Evolutionary conservation across 2,888 invertebrate species (phyloP).

Genomic region (Lumbricus terrestris): DNA sequence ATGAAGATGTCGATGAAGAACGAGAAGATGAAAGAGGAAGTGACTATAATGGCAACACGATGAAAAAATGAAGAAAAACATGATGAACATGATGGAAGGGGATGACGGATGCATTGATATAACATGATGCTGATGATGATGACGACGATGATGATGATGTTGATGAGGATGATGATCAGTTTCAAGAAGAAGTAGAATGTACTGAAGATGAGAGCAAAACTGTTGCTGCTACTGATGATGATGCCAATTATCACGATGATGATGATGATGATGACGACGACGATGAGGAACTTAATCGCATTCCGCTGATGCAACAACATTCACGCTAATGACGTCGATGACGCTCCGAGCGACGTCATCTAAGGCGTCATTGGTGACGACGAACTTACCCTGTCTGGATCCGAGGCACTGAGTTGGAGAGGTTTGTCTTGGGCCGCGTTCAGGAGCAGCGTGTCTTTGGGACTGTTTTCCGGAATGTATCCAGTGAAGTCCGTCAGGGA

Average conservation of each 20-base stretch:
- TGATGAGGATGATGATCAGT: not conserved
- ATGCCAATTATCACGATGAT: not conserved
- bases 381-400: conserved; percentile 45
- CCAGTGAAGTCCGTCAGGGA: conserved; percentile 39
- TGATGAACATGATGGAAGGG: too few relatives aligned
- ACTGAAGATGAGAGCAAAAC: not conserved
- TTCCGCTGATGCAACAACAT: not conserved
- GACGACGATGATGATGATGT: not conserved
- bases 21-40: not conserved
- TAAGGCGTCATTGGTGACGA: not conserved
- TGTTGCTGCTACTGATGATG: not conserved
- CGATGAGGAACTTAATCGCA: not conserved
- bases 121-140: not conserved
- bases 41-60: too few relatives aligned
- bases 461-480: conserved; percentile 45
- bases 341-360: not conserved
- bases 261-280: not conserved
- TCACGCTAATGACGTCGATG: not conserved
- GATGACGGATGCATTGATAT: too few relatives aligned
- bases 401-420: conserved; percentile 42
- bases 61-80: not conserved
- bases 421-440: conserved; percentile 30
- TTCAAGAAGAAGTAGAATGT: not conserved
- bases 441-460: conserved; percentile 40
- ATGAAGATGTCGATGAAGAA: not conserved